These are phyloP conservation scores for Aptenodytes patagonicus DNA, from an alignment of 2,113 vertebrate genomes.

Conservation along the genomic window DNA sequence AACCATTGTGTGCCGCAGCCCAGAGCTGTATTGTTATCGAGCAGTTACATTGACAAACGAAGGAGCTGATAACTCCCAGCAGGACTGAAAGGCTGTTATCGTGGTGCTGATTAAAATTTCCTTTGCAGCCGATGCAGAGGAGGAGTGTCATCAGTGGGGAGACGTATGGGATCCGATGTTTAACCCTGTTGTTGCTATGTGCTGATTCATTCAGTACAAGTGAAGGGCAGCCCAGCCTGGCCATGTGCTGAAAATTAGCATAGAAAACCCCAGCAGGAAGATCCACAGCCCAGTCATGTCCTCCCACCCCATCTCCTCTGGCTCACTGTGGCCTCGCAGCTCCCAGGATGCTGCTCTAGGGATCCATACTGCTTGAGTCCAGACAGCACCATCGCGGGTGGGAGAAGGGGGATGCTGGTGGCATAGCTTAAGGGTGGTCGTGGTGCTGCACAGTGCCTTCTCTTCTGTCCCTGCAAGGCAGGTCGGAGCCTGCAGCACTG, in stretches of 20 bases:
- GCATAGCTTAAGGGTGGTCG: neutral
- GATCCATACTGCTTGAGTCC: neutral
- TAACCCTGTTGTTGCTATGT: neutral
- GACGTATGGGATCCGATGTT: neutral
- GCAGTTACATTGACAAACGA: conserved; percentile 29
- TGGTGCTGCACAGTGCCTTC: neutral
- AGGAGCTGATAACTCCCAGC: conserved; percentile 21
- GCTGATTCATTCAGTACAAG: neutral
- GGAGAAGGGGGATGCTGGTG: neutral
- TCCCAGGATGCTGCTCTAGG: neutral
- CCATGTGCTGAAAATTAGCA: neutral
- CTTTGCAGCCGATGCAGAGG: neutral
- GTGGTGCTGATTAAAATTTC: neutral
- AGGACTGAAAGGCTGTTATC: neutral
- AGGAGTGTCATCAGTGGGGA: neutral
- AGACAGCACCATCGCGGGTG: rapidly evolving
- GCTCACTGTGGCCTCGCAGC: neutral
- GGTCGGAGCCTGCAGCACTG: neutral
- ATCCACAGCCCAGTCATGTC: neutral
- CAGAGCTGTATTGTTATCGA: neutral
- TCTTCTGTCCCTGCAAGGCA: neutral
- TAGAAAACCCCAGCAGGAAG: neutral
- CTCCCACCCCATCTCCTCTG: neutral
- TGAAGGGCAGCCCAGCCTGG: neutral
- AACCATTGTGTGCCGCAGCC: neutral